phyloP scores from a whole-genome alignment of 2,797 vertebrate genomes.

The Poecilia gillii region DNA sequence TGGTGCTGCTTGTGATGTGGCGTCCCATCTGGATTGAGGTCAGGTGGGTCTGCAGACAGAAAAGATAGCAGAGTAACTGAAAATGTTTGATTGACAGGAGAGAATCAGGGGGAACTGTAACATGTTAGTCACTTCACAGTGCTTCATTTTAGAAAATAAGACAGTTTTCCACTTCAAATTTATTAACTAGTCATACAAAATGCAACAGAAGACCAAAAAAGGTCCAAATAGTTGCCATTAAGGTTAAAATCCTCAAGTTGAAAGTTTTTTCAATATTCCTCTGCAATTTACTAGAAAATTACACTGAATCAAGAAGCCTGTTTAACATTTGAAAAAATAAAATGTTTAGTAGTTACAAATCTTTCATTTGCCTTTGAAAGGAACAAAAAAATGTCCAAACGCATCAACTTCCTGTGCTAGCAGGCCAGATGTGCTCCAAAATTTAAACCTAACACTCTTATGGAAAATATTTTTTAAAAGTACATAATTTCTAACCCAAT shows the following conservation, averaged over 20 bases:
- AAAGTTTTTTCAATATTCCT: neutral
- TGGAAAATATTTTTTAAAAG: no score
- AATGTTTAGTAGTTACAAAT: neutral
- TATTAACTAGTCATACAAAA: neutral
- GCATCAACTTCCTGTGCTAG: no score
- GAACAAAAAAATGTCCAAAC: no score
- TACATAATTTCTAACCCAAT: no score
- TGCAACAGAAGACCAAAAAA: neutral
- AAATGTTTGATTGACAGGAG: neutral
- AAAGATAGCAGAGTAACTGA: neutral
- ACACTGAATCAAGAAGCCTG: neutral
- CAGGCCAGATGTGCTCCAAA: no score
- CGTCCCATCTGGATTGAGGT: conserved; percentile 80
- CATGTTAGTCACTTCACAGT: neutral
- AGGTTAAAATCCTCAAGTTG: neutral
- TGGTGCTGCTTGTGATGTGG: conserved; percentile 77
- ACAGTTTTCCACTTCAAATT: no score
- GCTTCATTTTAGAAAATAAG: no score
- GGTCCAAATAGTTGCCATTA: neutral
- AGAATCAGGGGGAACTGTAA: neutral
- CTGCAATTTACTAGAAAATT: neutral
- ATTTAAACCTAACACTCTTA: no score
- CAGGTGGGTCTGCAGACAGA: conserved; percentile 67
- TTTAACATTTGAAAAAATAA: neutral
- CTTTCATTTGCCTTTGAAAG: no score